A percentile compares a stretch with the other conserved stretches of the same genome.
phyloP scores from a whole-genome alignment of 1,140 invertebrate species.

The Phymorhynchus buccinoides region DNA sequence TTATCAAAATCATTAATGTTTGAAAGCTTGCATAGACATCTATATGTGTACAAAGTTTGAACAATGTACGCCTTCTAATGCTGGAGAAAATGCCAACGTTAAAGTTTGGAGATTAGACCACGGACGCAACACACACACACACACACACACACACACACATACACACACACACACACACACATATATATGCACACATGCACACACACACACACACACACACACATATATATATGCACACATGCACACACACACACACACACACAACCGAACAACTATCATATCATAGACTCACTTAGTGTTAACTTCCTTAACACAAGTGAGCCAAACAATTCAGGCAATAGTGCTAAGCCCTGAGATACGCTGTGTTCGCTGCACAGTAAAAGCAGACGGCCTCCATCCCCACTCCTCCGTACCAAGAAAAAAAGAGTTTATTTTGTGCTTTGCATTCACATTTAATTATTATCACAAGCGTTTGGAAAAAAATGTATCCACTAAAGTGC shows the following conservation, averaged over 20 bases:
- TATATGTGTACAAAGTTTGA: too few species aligned
- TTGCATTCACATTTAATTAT: too few species aligned
- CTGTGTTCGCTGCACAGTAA: background rate
- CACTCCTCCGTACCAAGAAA: too few species aligned
- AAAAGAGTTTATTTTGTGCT: background rate
- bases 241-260: background rate
- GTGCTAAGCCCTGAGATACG: background rate
- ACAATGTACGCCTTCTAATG: too few species aligned
- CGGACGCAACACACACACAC: background rate
- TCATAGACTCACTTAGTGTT: background rate
- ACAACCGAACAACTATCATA: background rate
- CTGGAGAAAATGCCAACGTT: too few species aligned
- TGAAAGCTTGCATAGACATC: too few species aligned
- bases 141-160: background rate
- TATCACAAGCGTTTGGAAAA: background rate
- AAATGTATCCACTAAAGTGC: too few species aligned
- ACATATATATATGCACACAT: conserved; percentile 21
- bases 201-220: conserved; percentile 23
- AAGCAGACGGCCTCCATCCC: too few species aligned
- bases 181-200: conserved; percentile 8
- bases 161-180: conserved; percentile 8
- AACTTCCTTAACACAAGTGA: background rate
- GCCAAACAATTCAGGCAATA: background rate
- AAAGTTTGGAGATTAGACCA: too few species aligned
- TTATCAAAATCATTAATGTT: too few species aligned